Conservation (phyloP, 2,113 vertebrate genomes). For the Rafetus swinhoei region DNA sequence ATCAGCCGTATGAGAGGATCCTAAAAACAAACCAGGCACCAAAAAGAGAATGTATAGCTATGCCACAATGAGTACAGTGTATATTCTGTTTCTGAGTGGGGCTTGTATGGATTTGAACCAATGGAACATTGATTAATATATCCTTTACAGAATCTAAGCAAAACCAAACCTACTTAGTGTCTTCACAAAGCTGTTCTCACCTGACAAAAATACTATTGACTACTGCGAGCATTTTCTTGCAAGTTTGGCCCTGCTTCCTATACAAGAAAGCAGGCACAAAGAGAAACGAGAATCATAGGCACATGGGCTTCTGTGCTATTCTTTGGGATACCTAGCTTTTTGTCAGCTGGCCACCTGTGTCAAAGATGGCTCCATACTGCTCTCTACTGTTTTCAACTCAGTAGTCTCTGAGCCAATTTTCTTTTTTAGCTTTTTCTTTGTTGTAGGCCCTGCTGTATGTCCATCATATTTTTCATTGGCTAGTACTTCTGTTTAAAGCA, state of each 20-base stretch:
- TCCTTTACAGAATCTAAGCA: accelerated
- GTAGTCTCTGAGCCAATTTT: background rate
- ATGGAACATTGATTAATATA: background rate
- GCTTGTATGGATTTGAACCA: background rate
- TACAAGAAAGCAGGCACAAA: background rate
- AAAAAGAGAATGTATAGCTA: constrained; percentile 9
- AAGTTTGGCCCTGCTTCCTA: background rate
- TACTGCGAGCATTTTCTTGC: background rate
- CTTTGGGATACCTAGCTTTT: background rate
- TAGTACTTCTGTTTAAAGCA: accelerated
- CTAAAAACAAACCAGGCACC: constrained; percentile 26
- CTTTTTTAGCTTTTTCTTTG: background rate
- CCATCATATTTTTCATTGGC: background rate
- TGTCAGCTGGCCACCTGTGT: constrained; percentile 12
- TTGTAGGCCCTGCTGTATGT: background rate
- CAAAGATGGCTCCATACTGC: constrained; percentile 79
- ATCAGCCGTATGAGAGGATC: constrained; percentile 36
- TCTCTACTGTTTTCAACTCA: constrained; percentile 74
- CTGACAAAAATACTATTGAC: accelerated
- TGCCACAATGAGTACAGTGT: background rate
- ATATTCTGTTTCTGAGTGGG: background rate
- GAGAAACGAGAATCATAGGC: constrained; percentile 41
- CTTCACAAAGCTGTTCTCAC: background rate
- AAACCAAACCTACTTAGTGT: background rate
- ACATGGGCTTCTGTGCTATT: constrained; percentile 3